A percentile compares a stretch with the other conserved stretches of the same genome.
Evolutionary conservation across 2,888 invertebrate species (phyloP).

Genomic region (Thyatira batis): DNA sequence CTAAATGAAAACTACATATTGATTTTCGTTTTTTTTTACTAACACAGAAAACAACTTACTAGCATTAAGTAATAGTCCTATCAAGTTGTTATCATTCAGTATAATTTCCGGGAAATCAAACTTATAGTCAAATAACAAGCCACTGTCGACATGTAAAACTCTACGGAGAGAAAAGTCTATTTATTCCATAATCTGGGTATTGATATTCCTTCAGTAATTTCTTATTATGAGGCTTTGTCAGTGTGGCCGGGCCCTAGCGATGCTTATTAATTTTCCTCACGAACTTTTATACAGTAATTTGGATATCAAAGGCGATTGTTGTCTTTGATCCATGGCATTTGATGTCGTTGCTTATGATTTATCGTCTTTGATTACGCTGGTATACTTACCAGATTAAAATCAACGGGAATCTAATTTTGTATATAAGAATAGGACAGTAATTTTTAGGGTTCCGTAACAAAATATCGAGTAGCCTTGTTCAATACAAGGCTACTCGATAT

Average conservation of each 20-base stretch:
- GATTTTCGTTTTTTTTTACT: too few relatives aligned
- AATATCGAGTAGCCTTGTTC: too few relatives aligned
- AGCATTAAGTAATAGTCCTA: too few relatives aligned
- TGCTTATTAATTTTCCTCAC: slow-evolving; percentile 38
- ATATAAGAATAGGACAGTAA: background rate
- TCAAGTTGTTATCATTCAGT: too few relatives aligned
- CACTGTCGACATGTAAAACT: too few relatives aligned
- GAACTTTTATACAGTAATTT: slow-evolving; percentile 26
- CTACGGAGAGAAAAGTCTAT: background rate
- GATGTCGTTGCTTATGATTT: slow-evolving; percentile 34
- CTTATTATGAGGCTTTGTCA: slow-evolving; percentile 2
- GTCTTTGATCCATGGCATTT: slow-evolving; percentile 43
- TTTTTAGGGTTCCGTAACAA: too few relatives aligned
- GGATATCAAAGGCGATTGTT: slow-evolving; percentile 33
- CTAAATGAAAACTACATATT: too few relatives aligned
- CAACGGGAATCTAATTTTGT: slow-evolving; percentile 2
- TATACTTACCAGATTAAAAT: slow-evolving; percentile 4
- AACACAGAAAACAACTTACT: too few relatives aligned
- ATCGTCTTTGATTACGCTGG: slow-evolving; percentile 11
- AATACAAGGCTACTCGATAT: too few relatives aligned
- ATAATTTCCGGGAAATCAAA: too few relatives aligned
- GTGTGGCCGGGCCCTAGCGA: slow-evolving; percentile 9
- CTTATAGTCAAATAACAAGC: too few relatives aligned
- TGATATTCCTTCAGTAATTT: background rate
- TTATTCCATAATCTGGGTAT: background rate